Evolutionary conservation across 2,797 vertebrate genomes (phyloP), one percentile per base, ranked within the genome.

Genomic region (Peromyscus attwateri): DNA sequence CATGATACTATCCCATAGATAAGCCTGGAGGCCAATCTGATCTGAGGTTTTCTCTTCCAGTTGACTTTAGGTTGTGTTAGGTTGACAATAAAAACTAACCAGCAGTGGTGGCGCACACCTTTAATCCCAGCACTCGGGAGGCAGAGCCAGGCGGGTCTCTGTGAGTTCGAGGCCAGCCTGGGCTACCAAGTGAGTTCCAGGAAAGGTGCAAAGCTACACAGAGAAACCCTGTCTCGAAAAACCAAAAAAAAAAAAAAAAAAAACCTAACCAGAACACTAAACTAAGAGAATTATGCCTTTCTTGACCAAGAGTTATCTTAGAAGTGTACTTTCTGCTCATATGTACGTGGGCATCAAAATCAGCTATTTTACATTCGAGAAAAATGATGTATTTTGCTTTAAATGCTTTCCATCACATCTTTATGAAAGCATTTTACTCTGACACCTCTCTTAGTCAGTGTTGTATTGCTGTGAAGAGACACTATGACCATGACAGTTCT

Each of bases 381-480:
- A 75, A 96, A 90, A 96, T 95, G 83, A 92, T 40, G 52, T 97
- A 96, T 70, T 79, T 98, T 98, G 82, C 95, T 98, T 73, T 97
- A 90, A 97, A 64, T 98, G 85, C 93, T 97, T 95, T 97, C 95
- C 89, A 96, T 90, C 88, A 73, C 49, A 90, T 97, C 92, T 97
- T 91, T 97, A 16, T 77, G 68, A 76, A 94, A 97, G 79, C 93
- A 85, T 94, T 98, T 97, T 92, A 94, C 85, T 97, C 92, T 97
- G 91, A 95, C n/a, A 92, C 49, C 10, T 49, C 19, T 49, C 64
- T 68, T 34, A 13, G 10, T 62, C n/a, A 82, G 80, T 49, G 57
- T 68, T 85, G 11, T 85, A 0, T 68, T 68, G 83, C 64, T 46
- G 27, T 55, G 77, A 84, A 66, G 13, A 84, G 82, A 34, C 40